A percentile compares a stretch with the other conserved stretches of the same genome.
phyloP scores from a whole-genome alignment of 2,797 vertebrate species.

The Danio kyathit region DNA sequence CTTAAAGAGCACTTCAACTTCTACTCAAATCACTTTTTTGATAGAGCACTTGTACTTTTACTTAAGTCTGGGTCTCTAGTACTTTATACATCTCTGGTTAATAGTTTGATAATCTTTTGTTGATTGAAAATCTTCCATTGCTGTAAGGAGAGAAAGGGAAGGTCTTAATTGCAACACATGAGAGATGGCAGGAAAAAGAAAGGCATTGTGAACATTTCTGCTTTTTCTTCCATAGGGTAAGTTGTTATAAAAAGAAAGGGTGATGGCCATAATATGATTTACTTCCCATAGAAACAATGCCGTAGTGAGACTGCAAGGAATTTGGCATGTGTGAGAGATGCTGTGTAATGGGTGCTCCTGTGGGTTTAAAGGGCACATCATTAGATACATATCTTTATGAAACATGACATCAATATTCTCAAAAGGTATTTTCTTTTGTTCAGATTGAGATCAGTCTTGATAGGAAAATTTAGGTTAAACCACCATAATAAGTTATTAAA shows the following conservation, averaged over 20 bases:
- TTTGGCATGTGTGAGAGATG: background rate
- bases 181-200: conserved; percentile 43
- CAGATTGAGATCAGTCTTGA: background rate
- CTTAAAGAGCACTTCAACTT: too few relatives aligned
- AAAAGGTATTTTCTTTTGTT: background rate
- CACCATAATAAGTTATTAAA: too few relatives aligned
- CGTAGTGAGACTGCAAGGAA: conserved; percentile 37
- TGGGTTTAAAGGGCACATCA: conserved; percentile 34
- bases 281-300: conserved; percentile 27
- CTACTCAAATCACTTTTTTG: too few relatives aligned
- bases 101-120: too few relatives aligned
- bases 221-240: conserved; percentile 12
- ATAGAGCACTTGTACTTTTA: too few relatives aligned
- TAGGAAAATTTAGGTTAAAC: background rate
- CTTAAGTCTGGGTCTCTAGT: too few relatives aligned
- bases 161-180: conserved; percentile 45
- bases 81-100: too few relatives aligned
- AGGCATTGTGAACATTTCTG: conserved; percentile 8
- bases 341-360: conserved; percentile 29
- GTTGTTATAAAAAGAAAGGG: conserved; percentile 14
- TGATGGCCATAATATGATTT: conserved; percentile 30
- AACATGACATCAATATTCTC: background rate
- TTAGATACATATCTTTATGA: conserved; percentile 1
- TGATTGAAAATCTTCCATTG: too few relatives aligned
- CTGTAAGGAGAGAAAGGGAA: conserved; percentile 44